Evolutionary conservation across 2,113 vertebrate genomes (phyloP).

Genomic region (Chroicocephalus ridibundus): DNA sequence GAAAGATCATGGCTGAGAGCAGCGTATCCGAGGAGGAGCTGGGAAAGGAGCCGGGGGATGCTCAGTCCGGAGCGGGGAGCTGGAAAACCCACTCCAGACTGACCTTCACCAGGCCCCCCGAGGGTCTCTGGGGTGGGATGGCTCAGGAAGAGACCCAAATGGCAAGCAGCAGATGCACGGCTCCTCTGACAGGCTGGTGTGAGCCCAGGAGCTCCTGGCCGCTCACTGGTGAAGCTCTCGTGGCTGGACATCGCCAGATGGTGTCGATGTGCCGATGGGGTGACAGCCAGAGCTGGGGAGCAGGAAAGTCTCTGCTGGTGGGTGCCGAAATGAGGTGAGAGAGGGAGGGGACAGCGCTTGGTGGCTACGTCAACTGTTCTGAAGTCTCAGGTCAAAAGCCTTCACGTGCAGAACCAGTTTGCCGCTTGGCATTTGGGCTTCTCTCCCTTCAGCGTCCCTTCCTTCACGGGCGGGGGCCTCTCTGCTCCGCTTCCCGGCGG

Average conservation of each 20-base stretch:
- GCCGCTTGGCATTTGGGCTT: not conserved
- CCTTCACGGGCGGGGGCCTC: not conserved
- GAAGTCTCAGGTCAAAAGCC: not conserved
- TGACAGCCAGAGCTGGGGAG: not conserved
- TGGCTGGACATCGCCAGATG: accelerated
- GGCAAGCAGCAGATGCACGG: not conserved
- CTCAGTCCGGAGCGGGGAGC: not conserved
- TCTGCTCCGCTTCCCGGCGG: not conserved
- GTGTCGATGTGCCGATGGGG: not conserved
- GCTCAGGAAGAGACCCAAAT: not conserved
- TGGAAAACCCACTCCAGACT: not conserved
- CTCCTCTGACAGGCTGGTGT: accelerated
- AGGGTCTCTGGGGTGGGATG: accelerated
- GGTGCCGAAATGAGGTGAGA: not conserved
- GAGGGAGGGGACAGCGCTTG: not conserved
- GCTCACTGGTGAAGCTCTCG: too few relatives aligned
- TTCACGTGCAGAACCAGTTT: not conserved
- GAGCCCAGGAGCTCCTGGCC: not conserved
- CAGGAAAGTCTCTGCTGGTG: not conserved
- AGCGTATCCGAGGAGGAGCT: not conserved
- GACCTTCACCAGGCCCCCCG: not conserved
- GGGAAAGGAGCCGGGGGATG: not conserved
- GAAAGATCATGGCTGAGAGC: not conserved
- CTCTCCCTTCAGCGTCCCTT: not conserved
- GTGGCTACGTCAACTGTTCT: too few relatives aligned